Percentiles rank a stretch among this genome's conserved stretches.
phyloP scores from a whole-genome alignment of 1,140 invertebrate genomes.

The Myzus persicae region DNA sequence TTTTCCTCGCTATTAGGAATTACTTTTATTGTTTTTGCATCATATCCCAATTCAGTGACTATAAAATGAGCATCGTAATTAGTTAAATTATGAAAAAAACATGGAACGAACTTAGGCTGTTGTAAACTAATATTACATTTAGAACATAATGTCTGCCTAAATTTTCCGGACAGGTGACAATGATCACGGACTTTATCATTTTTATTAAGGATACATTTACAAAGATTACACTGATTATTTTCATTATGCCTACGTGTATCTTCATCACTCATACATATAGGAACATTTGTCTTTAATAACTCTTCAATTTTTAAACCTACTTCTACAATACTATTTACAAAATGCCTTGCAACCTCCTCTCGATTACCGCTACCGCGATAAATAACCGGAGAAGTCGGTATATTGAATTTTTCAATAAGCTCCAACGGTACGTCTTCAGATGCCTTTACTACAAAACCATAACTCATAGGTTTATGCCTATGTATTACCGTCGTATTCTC shows the following conservation, averaged over 20 bases:
- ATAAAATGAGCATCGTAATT: conserved; percentile 54
- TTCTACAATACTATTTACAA: no score
- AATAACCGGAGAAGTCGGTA: no score
- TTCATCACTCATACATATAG: background rate
- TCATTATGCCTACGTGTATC: background rate
- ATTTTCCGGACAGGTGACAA: background rate
- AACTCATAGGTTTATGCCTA: no score
- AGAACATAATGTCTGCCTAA: background rate
- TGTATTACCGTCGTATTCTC: no score
- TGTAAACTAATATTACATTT: background rate
- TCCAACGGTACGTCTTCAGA: no score
- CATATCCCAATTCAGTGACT: background rate
- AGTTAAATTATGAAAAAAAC: conserved; percentile 25
- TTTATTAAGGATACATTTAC: background rate
- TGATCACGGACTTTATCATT: background rate
- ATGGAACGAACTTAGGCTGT: background rate
- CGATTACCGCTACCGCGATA: no score
- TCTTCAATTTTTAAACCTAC: background rate
- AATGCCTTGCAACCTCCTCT: no score
- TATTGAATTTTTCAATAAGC: no score
- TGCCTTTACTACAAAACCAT: no score
- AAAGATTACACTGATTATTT: background rate
- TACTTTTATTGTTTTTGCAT: background rate
- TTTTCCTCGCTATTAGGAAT: background rate
- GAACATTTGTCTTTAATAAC: background rate